A percentile compares a stretch with the other conserved stretches of the same genome.
Conservation (phyloP, 2,888 invertebrate species). For the Aethes cnicana region DNA sequence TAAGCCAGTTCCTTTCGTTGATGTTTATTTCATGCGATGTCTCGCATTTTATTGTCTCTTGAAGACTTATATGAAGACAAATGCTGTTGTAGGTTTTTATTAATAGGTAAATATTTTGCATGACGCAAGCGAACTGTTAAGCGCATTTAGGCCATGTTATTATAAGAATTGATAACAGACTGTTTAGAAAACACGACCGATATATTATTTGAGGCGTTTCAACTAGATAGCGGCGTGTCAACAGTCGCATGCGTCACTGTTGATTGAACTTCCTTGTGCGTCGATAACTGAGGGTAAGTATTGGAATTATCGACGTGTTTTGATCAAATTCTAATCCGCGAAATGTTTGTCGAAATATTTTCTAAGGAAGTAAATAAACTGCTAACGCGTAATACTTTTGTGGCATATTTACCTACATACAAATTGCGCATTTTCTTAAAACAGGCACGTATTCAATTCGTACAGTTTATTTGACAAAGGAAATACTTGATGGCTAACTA, state of each 20-base stretch:
- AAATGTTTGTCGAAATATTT: constrained; percentile 8
- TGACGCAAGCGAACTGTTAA: constrained; percentile 21
- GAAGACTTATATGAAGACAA: constrained; percentile 7
- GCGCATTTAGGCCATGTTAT: constrained; percentile 22
- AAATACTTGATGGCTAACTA: too few species aligned
- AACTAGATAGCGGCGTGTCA: constrained; percentile 23
- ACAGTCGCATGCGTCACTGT: constrained; percentile 30
- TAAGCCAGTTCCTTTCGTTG: constrained; percentile 2
- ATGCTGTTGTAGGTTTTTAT: constrained; percentile 1
- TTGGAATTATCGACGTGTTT: constrained; percentile 4
- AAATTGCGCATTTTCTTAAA: neutral
- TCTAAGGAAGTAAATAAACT: neutral
- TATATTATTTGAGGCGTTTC: constrained; percentile 12
- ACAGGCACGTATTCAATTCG: too few species aligned
- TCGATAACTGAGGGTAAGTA: constrained; percentile 10
- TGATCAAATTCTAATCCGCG: constrained; percentile 4
- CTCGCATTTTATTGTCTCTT: neutral
- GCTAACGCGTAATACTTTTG: constrained; percentile 9
- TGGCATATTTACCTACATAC: neutral
- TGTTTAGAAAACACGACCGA: constrained; percentile 20
- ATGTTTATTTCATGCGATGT: neutral
- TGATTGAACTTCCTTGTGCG: constrained; percentile 29
- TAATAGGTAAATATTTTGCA: neutral
- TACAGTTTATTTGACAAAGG: too few species aligned
- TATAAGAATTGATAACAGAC: constrained; percentile 19